Evolutionary conservation across 2,888 invertebrate species (phyloP).

Genomic region (Bruchidius siliquastri): DNA sequence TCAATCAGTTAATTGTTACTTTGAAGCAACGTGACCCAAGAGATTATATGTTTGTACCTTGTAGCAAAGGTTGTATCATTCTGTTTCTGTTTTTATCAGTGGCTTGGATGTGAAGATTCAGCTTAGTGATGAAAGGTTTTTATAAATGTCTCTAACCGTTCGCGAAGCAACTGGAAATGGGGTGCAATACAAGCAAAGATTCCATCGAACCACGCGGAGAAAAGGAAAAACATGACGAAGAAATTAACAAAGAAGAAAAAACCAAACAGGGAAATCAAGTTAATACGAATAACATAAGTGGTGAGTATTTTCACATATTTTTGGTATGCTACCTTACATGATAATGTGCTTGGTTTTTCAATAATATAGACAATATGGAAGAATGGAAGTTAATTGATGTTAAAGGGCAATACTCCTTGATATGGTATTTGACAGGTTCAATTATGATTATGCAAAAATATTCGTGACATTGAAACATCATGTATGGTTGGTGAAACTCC

Average conservation of each 20-base stretch:
- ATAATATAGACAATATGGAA: too few relatives aligned
- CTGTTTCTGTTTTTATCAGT: background rate
- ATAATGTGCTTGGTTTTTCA: too few relatives aligned
- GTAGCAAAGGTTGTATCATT: too few relatives aligned
- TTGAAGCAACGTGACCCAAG: too few relatives aligned
- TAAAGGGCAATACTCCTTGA: too few relatives aligned
- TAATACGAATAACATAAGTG: background rate
- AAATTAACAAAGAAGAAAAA: background rate
- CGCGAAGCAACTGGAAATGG: background rate
- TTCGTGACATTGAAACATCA: too few relatives aligned
- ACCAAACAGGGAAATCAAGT: background rate
- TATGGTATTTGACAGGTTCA: too few relatives aligned
- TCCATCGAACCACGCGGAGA: background rate
- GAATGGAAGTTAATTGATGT: too few relatives aligned
- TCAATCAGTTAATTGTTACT: too few relatives aligned
- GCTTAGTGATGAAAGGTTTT: background rate
- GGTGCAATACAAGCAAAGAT: slow-evolving; percentile 6
- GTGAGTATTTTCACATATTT: background rate
- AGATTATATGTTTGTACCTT: too few relatives aligned
- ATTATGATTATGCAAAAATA: too few relatives aligned
- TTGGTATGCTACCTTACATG: background rate
- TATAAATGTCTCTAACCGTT: background rate
- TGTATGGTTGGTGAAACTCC: too few relatives aligned
- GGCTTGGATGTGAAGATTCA: background rate
- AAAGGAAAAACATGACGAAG: background rate